Base-by-base conservation (phyloP, 2,888 invertebrate species). In the Coelinius sp. region DNA sequence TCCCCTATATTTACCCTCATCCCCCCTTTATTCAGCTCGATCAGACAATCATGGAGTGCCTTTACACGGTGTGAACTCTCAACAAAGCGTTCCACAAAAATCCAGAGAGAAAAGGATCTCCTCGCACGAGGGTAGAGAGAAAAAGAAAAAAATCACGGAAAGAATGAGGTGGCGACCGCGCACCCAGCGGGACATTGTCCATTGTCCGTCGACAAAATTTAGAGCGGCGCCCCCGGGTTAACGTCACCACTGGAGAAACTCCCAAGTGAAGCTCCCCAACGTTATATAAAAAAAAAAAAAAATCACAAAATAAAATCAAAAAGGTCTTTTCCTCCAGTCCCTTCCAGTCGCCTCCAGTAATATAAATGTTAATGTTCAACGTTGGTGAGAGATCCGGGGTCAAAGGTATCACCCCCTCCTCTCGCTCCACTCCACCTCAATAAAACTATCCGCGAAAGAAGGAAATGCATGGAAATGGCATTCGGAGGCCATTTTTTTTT, bases 361-460 rank as follows among this genome's bases (percentile, higher is more conserved):
- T 82, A 83, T 83, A 83, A 84, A 84, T 82, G 84, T 82, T 84
- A 84, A 84, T 83, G 80, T 73, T 64, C 62, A 74, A 69, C 65
- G 69, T 65, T 68, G 68, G 56, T 59, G 64, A 69, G 46, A 64
- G 59, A 72, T 62, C 44, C 63, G 44, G 41, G 68, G 53, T 68
- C 56, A 72, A 64, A 64, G 68, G 64, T 68, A 59, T 66, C 49
- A 46, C 41, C 27, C 38, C 38, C 31, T 31, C 35, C n/a, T 10
- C 10, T 24, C 22, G 35, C 22, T 20, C 12, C 17, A n/a, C 22
- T 4, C 0, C 7, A n/a, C n/a, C n/a, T n/a, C n/a, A n/a, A 10
- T 6, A 10, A 35, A 14, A 41, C 41, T 2, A 41, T 12, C 1
- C n/a, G 1, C 6, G n/a, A 12, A 1, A n/a, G 3, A 41, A 41